Percentiles rank a stretch among this genome's conserved stretches.
Conservation (phyloP, 2,797 vertebrate species). For the Anabacerthia variegaticeps region DNA sequence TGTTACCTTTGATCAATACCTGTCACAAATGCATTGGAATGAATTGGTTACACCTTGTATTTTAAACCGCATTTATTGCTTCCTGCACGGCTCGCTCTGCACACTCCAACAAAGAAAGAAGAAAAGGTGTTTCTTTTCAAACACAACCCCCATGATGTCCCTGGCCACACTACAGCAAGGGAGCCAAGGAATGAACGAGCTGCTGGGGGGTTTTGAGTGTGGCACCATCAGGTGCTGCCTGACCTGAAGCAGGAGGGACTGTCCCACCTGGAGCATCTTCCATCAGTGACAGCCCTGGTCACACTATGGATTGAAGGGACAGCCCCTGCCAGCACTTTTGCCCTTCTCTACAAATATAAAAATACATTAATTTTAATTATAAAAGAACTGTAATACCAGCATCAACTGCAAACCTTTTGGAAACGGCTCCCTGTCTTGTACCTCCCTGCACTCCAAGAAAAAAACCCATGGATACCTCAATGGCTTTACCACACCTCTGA, state of each 20-base stretch:
- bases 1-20: conserved; percentile 69
- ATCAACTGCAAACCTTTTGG: neutral
- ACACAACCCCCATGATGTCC: rapidly evolving
- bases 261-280: neutral
- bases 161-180: neutral
- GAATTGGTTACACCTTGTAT: conserved; percentile 1
- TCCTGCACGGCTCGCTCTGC: neutral
- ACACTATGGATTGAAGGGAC: rapidly evolving
- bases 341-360: neutral
- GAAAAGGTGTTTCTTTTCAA: neutral
- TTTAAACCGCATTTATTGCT: conserved; percentile 23
- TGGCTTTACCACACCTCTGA: neutral
- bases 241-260: neutral
- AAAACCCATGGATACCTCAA: neutral
- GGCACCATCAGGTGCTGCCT: neutral
- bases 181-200: neutral
- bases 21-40: conserved; percentile 31
- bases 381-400: neutral
- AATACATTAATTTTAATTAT: neutral
- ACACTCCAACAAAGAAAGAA: neutral
- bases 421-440: neutral
- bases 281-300: neutral
- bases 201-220: neutral
- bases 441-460: neutral
- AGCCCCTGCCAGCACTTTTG: neutral